These are phyloP conservation scores for Capricornis sumatraensis DNA, from an alignment of 2,113 vertebrate species.

Conservation along the genomic window DNA sequence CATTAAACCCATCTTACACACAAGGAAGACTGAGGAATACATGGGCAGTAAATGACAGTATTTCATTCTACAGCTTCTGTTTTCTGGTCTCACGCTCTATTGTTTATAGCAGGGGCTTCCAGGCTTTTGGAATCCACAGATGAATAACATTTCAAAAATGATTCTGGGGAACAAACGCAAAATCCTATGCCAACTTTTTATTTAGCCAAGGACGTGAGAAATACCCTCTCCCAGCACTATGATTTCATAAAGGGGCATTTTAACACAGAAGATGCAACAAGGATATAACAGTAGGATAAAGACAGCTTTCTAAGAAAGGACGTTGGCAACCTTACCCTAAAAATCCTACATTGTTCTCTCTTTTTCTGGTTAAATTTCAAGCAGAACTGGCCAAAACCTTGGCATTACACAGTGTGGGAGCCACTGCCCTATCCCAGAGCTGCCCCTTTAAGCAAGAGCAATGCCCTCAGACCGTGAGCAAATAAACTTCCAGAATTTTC, in stretches of 20 bases:
- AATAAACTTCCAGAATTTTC: conserved; percentile 9
- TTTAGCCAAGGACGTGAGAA: conserved; percentile 44
- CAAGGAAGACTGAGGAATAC: background rate
- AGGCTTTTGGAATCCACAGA: conserved; percentile 42
- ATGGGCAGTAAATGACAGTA: background rate
- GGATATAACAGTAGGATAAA: conserved; percentile 42
- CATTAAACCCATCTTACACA: background rate
- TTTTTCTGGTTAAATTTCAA: background rate
- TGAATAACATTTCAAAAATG: conserved; percentile 31
- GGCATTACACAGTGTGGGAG: background rate
- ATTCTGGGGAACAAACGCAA: conserved; percentile 50
- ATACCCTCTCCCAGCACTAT: conserved; percentile 24
- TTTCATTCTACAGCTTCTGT: background rate
- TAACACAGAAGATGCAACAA: conserved; percentile 42
- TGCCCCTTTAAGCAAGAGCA: conserved; percentile 5
- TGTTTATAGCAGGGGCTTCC: conserved; percentile 7
- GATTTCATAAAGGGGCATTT: conserved; percentile 61
- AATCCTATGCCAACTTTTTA: conserved; percentile 53
- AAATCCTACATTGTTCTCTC: background rate
- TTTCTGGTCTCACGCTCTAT: background rate
- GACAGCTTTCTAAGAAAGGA: conserved; percentile 60
- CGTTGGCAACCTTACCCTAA: conserved; percentile 4
- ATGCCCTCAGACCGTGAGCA: background rate
- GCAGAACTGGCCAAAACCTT: conserved; percentile 8
- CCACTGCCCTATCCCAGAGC: background rate